Evolutionary conservation across 2,797 vertebrate species (phyloP).

Genomic region (Distichodus sexfasciatus): DNA sequence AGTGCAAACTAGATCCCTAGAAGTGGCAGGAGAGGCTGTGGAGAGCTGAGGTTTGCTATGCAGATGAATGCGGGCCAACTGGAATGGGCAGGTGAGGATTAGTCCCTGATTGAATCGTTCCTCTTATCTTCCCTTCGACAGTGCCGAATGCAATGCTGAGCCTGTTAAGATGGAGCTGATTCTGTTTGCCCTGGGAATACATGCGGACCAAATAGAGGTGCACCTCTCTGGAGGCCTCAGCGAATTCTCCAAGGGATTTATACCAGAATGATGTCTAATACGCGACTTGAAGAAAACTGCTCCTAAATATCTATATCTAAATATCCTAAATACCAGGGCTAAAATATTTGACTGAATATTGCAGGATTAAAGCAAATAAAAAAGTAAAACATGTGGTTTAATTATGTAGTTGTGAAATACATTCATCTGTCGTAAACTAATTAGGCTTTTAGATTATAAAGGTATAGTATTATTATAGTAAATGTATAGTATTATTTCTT

Average conservation of each 20-base stretch:
- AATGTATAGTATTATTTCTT: too few relatives aligned
- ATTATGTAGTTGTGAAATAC: too few relatives aligned
- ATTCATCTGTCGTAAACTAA: too few relatives aligned
- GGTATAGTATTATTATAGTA: too few relatives aligned
- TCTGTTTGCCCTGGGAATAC: slow-evolving; percentile 44
- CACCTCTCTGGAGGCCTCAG: slow-evolving; percentile 21
- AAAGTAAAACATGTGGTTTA: too few relatives aligned
- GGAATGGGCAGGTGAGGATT: slow-evolving; percentile 52
- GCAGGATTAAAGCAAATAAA: too few relatives aligned
- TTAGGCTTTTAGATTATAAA: too few relatives aligned
- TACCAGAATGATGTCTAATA: slow-evolving; percentile 28
- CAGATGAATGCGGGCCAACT: slow-evolving; percentile 37
- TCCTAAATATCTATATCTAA: neutral
- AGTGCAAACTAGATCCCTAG: slow-evolving; percentile 28
- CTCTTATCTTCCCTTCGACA: slow-evolving; percentile 49
- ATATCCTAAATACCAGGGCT: too few relatives aligned
- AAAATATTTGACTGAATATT: too few relatives aligned
- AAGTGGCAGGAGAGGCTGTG: slow-evolving; percentile 20
- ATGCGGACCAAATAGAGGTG: slow-evolving; percentile 32
- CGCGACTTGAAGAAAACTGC: slow-evolving; percentile 2
- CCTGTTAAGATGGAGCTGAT: slow-evolving; percentile 50
- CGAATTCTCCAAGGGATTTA: slow-evolving; percentile 31
- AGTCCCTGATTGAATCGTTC: slow-evolving; percentile 54
- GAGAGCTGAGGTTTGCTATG: slow-evolving; percentile 46
- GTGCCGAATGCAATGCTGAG: slow-evolving; percentile 39